These are phyloP conservation scores for Mustela lutreola DNA, from an alignment of 2,113 vertebrate genomes.

Conservation along the genomic window DNA sequence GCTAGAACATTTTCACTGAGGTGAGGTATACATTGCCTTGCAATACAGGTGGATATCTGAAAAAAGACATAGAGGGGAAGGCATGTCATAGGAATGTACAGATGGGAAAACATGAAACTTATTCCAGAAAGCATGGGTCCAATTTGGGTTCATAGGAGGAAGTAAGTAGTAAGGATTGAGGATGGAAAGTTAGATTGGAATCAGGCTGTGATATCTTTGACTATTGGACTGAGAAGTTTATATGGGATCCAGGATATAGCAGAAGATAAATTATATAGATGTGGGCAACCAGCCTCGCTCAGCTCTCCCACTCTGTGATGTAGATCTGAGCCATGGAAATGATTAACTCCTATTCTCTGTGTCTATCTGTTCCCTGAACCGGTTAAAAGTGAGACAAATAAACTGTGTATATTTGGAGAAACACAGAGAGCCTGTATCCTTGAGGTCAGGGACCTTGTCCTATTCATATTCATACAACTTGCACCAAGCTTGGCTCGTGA, in stretches of 20 bases:
- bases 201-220: background rate
- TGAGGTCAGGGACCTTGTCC: background rate
- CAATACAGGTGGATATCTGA: background rate
- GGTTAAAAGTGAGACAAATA: background rate
- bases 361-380: background rate
- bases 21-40: background rate
- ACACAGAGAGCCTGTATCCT: background rate
- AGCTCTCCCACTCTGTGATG: background rate
- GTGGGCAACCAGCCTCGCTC: background rate
- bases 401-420: background rate
- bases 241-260: background rate
- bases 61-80: background rate
- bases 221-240: background rate
- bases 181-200: background rate
- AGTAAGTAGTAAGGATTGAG: background rate
- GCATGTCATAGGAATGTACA: background rate
- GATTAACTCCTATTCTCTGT: background rate
- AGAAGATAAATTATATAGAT: background rate
- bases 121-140: background rate
- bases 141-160: background rate
- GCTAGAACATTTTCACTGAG: background rate
- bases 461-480: background rate
- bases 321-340: constrained; percentile 8
- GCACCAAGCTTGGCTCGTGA: background rate
- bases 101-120: background rate